phyloP scores from a whole-genome alignment of 2,797 vertebrate species.

The Oreortyx pictus region DNA sequence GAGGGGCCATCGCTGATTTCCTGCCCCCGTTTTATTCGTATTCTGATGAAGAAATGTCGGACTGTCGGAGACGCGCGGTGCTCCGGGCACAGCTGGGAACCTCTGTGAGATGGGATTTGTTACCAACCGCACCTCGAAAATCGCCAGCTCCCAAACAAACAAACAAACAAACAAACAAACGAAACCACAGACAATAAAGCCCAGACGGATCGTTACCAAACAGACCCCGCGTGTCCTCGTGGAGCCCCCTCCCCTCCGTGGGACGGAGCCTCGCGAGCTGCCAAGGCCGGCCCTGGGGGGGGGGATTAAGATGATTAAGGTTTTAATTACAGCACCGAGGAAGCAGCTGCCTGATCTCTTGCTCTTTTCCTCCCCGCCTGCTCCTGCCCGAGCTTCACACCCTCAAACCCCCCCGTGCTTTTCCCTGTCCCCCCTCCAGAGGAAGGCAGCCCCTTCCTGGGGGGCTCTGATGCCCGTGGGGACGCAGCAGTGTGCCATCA shows the following conservation, averaged over 20 bases:
- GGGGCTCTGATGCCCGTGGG: no score
- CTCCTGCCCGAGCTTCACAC: fast-evolving
- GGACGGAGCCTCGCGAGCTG: background rate
- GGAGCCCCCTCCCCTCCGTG: no score
- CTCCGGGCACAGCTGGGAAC: conserved; percentile 83
- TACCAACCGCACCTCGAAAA: conserved; percentile 74
- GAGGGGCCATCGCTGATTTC: background rate
- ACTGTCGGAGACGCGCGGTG: conserved; percentile 25
- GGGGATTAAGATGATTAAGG: background rate
- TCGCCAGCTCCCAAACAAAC: background rate
- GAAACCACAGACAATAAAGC: conserved; percentile 68
- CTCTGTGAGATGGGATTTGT: conserved; percentile 91
- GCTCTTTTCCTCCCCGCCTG: background rate
- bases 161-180: background rate
- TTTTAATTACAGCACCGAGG: conserved; percentile 36
- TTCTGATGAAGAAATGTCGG: background rate
- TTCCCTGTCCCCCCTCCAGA: background rate
- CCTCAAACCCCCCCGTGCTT: fast-evolving
- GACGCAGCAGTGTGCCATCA: no score
- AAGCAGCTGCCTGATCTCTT: background rate
- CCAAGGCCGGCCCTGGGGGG: background rate
- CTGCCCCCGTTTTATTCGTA: background rate
- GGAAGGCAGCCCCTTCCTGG: no score
- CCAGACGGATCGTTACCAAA: conserved; percentile 64
- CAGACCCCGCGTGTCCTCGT: background rate